Base-by-base conservation (phyloP, 2,113 vertebrate genomes). In the Serilophus lunatus region DNA sequence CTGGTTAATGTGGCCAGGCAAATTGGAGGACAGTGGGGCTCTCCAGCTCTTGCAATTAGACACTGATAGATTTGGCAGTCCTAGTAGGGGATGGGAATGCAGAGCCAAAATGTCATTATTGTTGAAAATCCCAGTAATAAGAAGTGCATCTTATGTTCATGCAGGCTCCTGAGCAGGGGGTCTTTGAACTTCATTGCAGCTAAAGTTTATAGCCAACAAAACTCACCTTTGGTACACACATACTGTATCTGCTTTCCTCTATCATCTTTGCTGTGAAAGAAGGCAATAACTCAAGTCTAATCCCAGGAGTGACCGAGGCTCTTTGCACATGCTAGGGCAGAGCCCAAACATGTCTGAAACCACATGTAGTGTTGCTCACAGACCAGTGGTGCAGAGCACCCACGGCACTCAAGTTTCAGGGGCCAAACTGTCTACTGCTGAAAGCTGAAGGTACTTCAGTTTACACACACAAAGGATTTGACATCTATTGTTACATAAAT, bases 31-130 rank as follows among this genome's bases (percentile, higher is more conserved):
- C 36, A 40, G 7, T 3, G 3, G 36, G 38, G 18, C 20, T 81
- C 31, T 42, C 13, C 42, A 83, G 12, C 35, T 68, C 26, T 78
- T 44, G 35, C 38, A 79, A 12, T 31, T 54, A 50, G 9, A 38
- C 0, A 0, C 7, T 0, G 0, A 12, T 28, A 26, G 23, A 49
- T 33, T 57, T 47, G 35, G 12, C 38, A 70, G 13, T 33, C 20
- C 23, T 56, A 22, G 6, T 5, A 13, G 22, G 25, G 16, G 1
- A 23, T 0, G 4, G 14, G 13, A 51, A 74, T 75, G 38, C 29
- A 88, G 45, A 82, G 22, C 8, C 33, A 83, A 68, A 66, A 29
- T 3, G 26, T 25, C 16, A 28, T 18, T n/a, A 7, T 3, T 63
- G 13, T n/a, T 81, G 63, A 28, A 82, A 90, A 87, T 44, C 18